A percentile compares a stretch with the other conserved stretches of the same genome.
These are phyloP conservation scores for Paralichthys olivaceus DNA, from an alignment of 2,113 vertebrate species.

Conservation along the genomic window DNA sequence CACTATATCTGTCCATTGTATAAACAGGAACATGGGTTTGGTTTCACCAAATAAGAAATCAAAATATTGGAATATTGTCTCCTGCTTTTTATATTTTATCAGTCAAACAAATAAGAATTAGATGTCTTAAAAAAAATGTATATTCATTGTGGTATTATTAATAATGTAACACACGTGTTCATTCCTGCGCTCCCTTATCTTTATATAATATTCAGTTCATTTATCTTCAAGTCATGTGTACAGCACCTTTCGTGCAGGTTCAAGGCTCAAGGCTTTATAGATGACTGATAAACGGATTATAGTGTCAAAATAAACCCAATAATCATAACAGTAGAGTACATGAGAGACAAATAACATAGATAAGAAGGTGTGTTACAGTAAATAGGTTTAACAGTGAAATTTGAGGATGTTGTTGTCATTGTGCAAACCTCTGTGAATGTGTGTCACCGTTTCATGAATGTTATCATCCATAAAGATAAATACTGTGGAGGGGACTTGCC, in stretches of 20 bases:
- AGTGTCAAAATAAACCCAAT: background rate
- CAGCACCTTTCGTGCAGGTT: background rate
- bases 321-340: background rate
- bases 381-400: background rate
- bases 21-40: background rate
- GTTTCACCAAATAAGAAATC: background rate
- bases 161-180: background rate
- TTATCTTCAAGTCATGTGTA: background rate
- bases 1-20: background rate
- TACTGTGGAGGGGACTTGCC: constrained; percentile 76
- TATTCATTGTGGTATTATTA: no score
- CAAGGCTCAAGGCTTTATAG: background rate
- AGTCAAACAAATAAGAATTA: background rate
- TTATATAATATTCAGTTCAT: background rate
- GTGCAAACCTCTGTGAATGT: background rate
- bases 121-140: background rate
- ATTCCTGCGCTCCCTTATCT: background rate
- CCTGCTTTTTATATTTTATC: no score
- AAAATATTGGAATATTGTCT: background rate
- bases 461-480: constrained; percentile 49
- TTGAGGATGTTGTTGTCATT: background rate
- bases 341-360: background rate
- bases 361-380: background rate
- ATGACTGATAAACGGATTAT: background rate
- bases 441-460: background rate